These are phyloP conservation scores for Potamilus streckersoni DNA, from an alignment of 1,140 invertebrate species.

Conservation along the genomic window DNA sequence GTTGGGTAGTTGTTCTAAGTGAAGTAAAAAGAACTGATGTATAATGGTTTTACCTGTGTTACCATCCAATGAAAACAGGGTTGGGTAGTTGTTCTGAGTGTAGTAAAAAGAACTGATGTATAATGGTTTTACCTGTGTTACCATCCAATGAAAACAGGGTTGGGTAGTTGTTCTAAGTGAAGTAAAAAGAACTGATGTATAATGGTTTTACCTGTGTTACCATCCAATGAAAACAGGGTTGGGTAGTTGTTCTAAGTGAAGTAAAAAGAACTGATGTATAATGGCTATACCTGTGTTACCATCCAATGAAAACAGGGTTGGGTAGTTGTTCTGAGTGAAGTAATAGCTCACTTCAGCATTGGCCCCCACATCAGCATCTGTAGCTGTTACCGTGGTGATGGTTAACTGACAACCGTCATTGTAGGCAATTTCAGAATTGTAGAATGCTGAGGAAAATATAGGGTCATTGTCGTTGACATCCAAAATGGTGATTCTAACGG, in stretches of 20 bases:
- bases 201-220: conserved; percentile 27
- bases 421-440: conserved; percentile 50
- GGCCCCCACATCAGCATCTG: conserved; percentile 45
- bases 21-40: conserved; percentile 13
- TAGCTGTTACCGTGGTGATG: conserved; percentile 41
- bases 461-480: conserved; percentile 38
- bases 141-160: conserved; percentile 39
- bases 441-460: conserved; percentile 40
- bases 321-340: conserved; percentile 26
- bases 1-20: conserved; percentile 26
- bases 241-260: conserved; percentile 22
- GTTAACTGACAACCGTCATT: conserved; percentile 36
- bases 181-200: conserved; percentile 4
- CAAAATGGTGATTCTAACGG: conserved; percentile 28
- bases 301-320: conserved; percentile 39
- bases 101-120: conserved; percentile 13
- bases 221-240: conserved; percentile 38
- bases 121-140: conserved; percentile 25
- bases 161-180: conserved; percentile 28
- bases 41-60: conserved; percentile 27
- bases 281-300: conserved; percentile 28
- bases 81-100: conserved; percentile 24
- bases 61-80: conserved; percentile 38
- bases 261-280: not conserved
- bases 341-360: conserved; percentile 47